Base-by-base conservation (phyloP, 2,113 vertebrate genomes). In the Petromus typicus region DNA sequence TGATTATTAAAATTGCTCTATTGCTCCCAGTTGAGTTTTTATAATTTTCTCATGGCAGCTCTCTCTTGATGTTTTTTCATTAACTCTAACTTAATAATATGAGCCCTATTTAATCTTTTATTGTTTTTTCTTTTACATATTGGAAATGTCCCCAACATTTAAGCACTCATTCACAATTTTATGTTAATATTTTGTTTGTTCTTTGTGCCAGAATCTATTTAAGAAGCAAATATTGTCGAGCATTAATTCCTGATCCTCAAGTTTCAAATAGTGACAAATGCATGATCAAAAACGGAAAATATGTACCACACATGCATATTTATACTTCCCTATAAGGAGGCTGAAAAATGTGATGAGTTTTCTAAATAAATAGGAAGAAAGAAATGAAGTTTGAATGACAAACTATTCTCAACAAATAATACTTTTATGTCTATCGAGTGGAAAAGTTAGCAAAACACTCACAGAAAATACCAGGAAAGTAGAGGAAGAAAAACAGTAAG, bases 241-340 rank as follows among this genome's bases (percentile, higher is more conserved):
- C 27, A 79, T 73, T 40, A 30, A 1, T 5, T 27, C 0, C 2
- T 61, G 25, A 40, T 14, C 12, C 2, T 32, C 10, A 51, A 56
- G 34, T 90, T 91, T 11, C 17, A 87, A 34, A 27, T 34, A 89
- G 11, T 71, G 12, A 7, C 18, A 64, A 10, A 3, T 56, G 14
- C 17, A 51, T 90, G 9, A 51, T 7, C 3, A 88, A 71, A 95
- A 75, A 88, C 25, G 13, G 76, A 83, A 93, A 95, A 30, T 89
- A 75, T 84, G 27, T 78, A 16, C 27, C 75, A 51, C 16, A n/a
- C n/a, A n/a, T n/a, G n/a, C n/a, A n/a, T n/a, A n/a, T n/a, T n/a
- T n/a, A n/a, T 27, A 78, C 5, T 51, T 2, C 16, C 32, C 75
- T 51, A 7, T 30, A 78, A 51, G 75, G 48, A 54, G n/a, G 25